Conservation (phyloP, 2,888 invertebrate genomes). For the Chymomyza amoena region DNA sequence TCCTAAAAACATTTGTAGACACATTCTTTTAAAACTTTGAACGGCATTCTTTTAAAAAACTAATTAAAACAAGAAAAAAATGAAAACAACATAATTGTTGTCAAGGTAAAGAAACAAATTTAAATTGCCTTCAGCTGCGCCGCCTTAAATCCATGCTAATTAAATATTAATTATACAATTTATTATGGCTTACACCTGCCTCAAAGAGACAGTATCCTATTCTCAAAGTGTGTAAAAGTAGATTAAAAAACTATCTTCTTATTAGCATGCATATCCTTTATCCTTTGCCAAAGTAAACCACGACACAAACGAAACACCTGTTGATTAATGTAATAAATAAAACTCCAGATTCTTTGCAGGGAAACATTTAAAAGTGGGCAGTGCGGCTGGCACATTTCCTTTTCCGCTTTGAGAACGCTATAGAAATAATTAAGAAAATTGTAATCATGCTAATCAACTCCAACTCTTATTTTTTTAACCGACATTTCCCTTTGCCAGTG, state of each 20-base stretch:
- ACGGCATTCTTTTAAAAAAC: neutral
- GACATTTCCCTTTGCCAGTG: neutral
- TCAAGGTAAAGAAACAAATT: neutral
- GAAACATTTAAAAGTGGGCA: neutral
- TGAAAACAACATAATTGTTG: neutral
- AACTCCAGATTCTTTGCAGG: slow-evolving; percentile 10
- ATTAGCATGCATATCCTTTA: neutral
- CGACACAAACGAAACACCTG: slow-evolving; percentile 26
- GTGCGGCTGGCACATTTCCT: neutral
- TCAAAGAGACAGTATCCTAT: neutral
- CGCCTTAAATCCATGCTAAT: neutral
- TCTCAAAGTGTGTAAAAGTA: neutral
- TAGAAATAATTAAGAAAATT: slow-evolving; percentile 50
- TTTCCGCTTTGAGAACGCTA: slow-evolving; percentile 24
- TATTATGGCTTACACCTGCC: neutral
- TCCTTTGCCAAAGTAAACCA: slow-evolving; percentile 1
- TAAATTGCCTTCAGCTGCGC: neutral
- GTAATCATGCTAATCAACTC: slow-evolving; percentile 57
- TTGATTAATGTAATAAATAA: slow-evolving; percentile 38
- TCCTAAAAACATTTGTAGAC: too few relatives aligned
- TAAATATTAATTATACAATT: neutral
- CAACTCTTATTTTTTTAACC: too few relatives aligned
- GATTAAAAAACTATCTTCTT: slow-evolving; percentile 1
- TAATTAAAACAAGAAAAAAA: neutral
- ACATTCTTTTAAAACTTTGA: too few relatives aligned